Evolutionary conservation across 2,888 invertebrate genomes (phyloP).

Genomic region (Deilephila porcellus): DNA sequence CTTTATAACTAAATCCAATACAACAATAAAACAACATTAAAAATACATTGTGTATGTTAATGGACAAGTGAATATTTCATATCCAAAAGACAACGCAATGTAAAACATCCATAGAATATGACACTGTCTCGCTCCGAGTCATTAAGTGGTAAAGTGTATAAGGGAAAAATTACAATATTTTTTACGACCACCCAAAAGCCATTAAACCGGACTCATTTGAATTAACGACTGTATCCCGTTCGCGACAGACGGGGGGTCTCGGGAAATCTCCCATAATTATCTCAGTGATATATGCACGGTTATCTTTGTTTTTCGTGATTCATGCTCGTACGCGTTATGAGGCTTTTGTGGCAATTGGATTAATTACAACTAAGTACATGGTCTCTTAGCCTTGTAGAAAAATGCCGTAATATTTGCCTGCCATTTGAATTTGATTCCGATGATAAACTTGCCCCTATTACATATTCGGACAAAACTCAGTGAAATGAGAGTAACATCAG

Average conservation of each 20-base stretch:
- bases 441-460: no score
- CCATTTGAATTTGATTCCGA: no score
- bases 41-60: background rate
- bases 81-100: constrained; percentile 30
- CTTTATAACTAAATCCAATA: no score
- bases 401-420: no score
- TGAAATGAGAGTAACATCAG: no score
- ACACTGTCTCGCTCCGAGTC: constrained; percentile 29
- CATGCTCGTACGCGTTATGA: constrained; percentile 3
- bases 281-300: constrained; percentile 21
- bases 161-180: constrained; percentile 30
- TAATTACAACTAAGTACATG: background rate
- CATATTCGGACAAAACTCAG: no score
- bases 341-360: background rate
- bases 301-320: constrained; percentile 8
- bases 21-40: background rate
- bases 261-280: constrained; percentile 23
- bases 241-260: constrained; percentile 23
- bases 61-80: background rate
- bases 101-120: constrained; percentile 39
- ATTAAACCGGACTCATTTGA: constrained; percentile 32
- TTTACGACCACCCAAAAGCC: constrained; percentile 30
- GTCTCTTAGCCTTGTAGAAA: no score
- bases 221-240: constrained; percentile 32
- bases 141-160: constrained; percentile 27